Base-by-base conservation (phyloP, 2,888 invertebrate genomes). In the Molorchus minor region DNA sequence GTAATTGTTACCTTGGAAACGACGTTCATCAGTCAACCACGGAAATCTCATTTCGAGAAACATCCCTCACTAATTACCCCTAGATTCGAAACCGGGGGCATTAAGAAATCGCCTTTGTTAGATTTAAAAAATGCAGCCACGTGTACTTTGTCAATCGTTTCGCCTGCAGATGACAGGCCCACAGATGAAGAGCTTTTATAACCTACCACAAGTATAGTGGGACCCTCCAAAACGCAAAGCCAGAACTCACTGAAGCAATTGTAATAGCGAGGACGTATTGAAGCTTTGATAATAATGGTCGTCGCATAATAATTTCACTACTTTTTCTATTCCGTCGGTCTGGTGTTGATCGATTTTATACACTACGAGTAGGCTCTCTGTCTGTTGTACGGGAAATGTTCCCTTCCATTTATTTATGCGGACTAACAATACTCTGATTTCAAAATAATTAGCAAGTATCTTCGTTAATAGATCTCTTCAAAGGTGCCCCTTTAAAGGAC, bases 1-100 rank as follows among this genome's bases (percentile, higher is more conserved):
- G 79, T 79, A 79, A 80, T 79, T 79, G 79, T 79, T 79, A 79
- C 78, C 79, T 79, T 79, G 76, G 76, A 74, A 71, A 72, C 73
- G 72, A 69, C 66, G 68, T 67, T 65, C 70, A 69, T 73, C 71
- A 69, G 66, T 72, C 71, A 71, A 65, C 49, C 62, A 62, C 69
- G 68, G 66, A 74, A 73, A 74, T 75, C 72, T 73, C 70, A 71
- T 74, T 71, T 61, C 47, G 56, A 56, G 56, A 62, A 62, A 58
- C 54, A 43, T 33, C 47, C 56, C 47, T 47, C 36, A 25, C 44
- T 45, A 49, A 49, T 49, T 49, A 49, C 49, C 49, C 49, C 49
- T 25, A 15, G 49, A 49, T 49, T 36, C 49, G 49, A 49, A 38
- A 36, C 25, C 49, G 29, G 38, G 29, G 38, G 49, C 49, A 38